Base-by-base conservation (phyloP, 2,888 invertebrate species). In the Podotricha telesiphe region DNA sequence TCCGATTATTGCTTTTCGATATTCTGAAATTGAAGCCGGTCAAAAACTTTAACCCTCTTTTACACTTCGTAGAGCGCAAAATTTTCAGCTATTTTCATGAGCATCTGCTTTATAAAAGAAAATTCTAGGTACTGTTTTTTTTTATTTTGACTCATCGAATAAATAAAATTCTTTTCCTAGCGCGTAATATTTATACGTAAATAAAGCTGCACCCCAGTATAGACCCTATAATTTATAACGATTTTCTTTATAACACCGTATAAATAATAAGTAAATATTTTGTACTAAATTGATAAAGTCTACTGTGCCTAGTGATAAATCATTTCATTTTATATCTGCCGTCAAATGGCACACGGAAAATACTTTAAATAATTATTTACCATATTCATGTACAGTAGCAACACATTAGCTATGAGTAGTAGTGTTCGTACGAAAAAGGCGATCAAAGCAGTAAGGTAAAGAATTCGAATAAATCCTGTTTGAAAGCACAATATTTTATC, bases 51-150 rank as follows among this genome's bases (percentile, higher is more conserved):
- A 48, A 48, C 48, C 19, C 28, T n/a, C 48, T 62, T 48, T 37
- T 62, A 48, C 50, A 48, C 62, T 62, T 48, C 50, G 19, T 37
- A 17, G 19, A 50, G 37, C 62, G 62, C 37, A 15, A 50, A 48
- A 62, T 62, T 62, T 62, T 34, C 37, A 19, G 48, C 37, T 37
- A 28, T 62, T 48, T 48, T 37, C 19, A 17, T 15, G 48, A 62
- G 37, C 62, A 17, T 62, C 15, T 62, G 20, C 62, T 48, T 50
- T 62, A 62, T 48, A 37, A 50, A 62, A 50, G 8, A 48, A 50
- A n/a, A 50, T 48, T 50, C 13, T 58, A 42, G 20, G 58, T 42
- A 10, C 20, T 42, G n/a, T 22, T 59, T 59, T 59, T n/a, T 6
- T 34, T 3, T 19, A 15, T 13, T 37, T 20, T 10, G 19, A 7